Evolutionary conservation across 2,113 vertebrate species (phyloP).

Genomic region (Amia ocellicauda): DNA sequence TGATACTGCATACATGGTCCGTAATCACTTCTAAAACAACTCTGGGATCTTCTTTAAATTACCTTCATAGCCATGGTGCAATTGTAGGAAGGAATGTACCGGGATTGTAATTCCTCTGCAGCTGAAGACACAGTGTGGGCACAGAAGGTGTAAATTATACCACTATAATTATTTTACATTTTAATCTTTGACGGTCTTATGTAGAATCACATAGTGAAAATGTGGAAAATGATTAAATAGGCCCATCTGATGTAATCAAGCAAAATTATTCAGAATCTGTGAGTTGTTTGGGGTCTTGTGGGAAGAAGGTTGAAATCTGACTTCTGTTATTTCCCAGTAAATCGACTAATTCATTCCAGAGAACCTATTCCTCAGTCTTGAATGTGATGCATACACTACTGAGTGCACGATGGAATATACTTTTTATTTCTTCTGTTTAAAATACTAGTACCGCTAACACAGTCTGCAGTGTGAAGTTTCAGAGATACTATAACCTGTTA

Average conservation of each 20-base stretch:
- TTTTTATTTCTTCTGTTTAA: too few species aligned
- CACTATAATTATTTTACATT: constrained; percentile 34
- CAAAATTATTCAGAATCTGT: too few species aligned
- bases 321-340: too few species aligned
- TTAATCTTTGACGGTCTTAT: constrained; percentile 38
- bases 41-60: constrained; percentile 39
- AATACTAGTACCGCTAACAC: background rate
- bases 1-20: constrained; percentile 37
- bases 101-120: constrained; percentile 32
- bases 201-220: constrained; percentile 33
- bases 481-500: constrained; percentile 55
- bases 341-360: too few species aligned
- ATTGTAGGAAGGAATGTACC: constrained; percentile 32
- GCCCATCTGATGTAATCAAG: too few species aligned
- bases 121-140: constrained; percentile 35
- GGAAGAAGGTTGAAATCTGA: too few species aligned
- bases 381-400: too few species aligned
- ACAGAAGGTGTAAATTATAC: constrained; percentile 32
- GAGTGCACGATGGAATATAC: too few species aligned
- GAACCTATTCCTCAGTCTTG: too few species aligned
- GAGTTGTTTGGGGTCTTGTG: too few species aligned
- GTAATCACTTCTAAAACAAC: constrained; percentile 36
- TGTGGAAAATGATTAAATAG: constrained; percentile 26
- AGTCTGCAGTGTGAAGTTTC: constrained; percentile 43
- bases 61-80: constrained; percentile 39